Evolutionary conservation across 2,113 vertebrate genomes (phyloP).

Genomic region (Plecotus auritus): DNA sequence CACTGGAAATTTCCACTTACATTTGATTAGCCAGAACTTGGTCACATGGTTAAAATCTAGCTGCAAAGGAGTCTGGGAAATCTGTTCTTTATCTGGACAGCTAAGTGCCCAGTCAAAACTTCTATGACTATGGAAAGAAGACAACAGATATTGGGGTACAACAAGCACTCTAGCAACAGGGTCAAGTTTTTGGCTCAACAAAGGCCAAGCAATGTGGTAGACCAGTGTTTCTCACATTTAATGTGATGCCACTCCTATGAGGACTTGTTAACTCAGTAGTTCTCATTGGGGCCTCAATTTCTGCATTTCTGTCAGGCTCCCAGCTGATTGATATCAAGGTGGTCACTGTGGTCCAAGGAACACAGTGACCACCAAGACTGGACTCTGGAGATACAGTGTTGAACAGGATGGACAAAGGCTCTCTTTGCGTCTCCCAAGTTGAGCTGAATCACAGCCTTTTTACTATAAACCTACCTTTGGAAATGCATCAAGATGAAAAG

Average conservation of each 20-base stretch:
- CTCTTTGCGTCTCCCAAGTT: neutral
- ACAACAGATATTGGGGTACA: neutral
- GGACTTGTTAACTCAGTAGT: neutral
- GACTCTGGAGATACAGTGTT: neutral
- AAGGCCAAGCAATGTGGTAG: neutral
- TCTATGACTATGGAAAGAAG: neutral
- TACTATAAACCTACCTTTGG: neutral
- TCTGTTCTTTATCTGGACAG: neutral
- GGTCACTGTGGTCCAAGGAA: neutral
- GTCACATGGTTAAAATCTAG: neutral
- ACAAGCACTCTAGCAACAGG: neutral
- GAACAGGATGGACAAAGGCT: neutral
- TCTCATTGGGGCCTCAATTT: neutral
- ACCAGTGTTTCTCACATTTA: neutral
- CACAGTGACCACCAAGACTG: neutral
- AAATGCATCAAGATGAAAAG: neutral
- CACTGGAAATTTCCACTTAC: neutral
- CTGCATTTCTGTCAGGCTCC: neutral
- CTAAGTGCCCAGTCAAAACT: neutral
- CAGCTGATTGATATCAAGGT: neutral
- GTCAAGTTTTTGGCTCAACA: neutral
- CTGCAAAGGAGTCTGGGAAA: slow-evolving; percentile 25
- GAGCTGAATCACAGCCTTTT: neutral
- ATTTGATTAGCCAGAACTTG: slow-evolving; percentile 9
- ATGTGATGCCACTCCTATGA: neutral